These are phyloP conservation scores for Neoascia interrupta DNA, from an alignment of 2,888 invertebrate genomes.

Conservation along the genomic window DNA sequence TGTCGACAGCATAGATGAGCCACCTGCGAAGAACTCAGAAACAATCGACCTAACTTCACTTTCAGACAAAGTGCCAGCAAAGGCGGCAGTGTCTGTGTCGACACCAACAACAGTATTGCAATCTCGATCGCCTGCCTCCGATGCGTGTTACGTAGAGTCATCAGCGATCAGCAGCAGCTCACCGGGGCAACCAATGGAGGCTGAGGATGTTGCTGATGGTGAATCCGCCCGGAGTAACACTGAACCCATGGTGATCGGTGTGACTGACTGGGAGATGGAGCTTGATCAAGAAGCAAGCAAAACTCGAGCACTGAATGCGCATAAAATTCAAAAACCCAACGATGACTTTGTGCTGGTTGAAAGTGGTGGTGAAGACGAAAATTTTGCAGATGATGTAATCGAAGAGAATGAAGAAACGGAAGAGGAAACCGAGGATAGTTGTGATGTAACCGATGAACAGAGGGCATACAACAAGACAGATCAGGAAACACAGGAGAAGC, in stretches of 20 bases:
- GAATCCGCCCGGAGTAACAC: slow-evolving; percentile 9
- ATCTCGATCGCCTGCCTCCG: slow-evolving; percentile 10
- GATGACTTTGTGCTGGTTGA: slow-evolving; percentile 23
- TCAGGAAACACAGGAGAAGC: not conserved
- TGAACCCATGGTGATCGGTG: slow-evolving; percentile 74
- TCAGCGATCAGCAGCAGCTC: slow-evolving; percentile 40
- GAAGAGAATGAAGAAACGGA: slow-evolving; percentile 65
- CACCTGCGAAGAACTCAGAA: slow-evolving; percentile 36
- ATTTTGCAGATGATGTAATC: slow-evolving; percentile 65
- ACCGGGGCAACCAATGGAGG: slow-evolving; percentile 44
- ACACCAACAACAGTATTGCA: slow-evolving; percentile 59
- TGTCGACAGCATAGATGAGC: slow-evolving; percentile 70
- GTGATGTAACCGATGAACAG: slow-evolving; percentile 60
- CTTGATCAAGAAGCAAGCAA: slow-evolving; percentile 80
- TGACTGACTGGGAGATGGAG: slow-evolving; percentile 83
- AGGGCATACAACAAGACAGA: slow-evolving; percentile 12
- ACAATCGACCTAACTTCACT: slow-evolving; percentile 27
- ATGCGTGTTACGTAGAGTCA: slow-evolving; percentile 34
- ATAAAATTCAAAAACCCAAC: slow-evolving; percentile 39
- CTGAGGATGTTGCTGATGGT: not conserved
- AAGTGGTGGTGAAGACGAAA: slow-evolving; percentile 47
- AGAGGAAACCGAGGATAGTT: slow-evolving; percentile 69
- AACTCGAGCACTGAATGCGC: slow-evolving; percentile 60
- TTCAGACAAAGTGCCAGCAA: not conserved
- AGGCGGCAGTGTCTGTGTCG: slow-evolving; percentile 2